Conservation (phyloP, 1,140 invertebrate species). For the Apocrypta bakeri region DNA sequence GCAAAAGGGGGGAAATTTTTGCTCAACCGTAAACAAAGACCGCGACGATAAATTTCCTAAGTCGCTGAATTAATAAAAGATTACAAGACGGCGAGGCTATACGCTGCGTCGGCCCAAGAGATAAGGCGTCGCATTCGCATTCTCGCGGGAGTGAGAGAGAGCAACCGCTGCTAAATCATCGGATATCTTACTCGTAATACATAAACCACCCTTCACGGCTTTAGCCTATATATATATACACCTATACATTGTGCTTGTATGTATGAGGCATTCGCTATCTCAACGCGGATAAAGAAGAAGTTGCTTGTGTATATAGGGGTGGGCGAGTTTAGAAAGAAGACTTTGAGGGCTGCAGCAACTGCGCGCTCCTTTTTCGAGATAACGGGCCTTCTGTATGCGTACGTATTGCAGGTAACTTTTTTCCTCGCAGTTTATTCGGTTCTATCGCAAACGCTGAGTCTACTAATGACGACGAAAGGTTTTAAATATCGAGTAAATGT, state of each 20-base stretch:
- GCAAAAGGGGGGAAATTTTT: no score
- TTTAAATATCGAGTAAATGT: no score
- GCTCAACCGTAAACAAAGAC: constrained; percentile 73
- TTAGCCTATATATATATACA: constrained; percentile 64
- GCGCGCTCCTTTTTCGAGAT: not conserved
- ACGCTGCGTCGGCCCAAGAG: constrained; percentile 58
- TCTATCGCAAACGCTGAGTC: not conserved
- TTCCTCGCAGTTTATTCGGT: not conserved
- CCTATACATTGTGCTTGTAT: not conserved
- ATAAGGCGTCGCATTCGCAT: constrained; percentile 67
- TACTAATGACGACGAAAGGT: no score
- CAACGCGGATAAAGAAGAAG: not conserved
- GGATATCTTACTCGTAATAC: constrained; percentile 74
- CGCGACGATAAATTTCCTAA: constrained; percentile 73
- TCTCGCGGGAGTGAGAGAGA: constrained; percentile 55
- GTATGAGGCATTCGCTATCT: constrained; percentile 30
- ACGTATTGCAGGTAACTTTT: not conserved
- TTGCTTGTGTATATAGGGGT: not conserved
- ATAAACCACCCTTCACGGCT: constrained; percentile 74
- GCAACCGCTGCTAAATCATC: constrained; percentile 72
- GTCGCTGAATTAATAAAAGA: constrained; percentile 76
- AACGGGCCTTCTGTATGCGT: no score
- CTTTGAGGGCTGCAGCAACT: not conserved
- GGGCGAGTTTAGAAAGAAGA: constrained; percentile 26
- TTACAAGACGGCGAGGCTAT: constrained; percentile 70